phyloP scores from a whole-genome alignment of 2,797 vertebrate species.

The Merluccius polli region DNA sequence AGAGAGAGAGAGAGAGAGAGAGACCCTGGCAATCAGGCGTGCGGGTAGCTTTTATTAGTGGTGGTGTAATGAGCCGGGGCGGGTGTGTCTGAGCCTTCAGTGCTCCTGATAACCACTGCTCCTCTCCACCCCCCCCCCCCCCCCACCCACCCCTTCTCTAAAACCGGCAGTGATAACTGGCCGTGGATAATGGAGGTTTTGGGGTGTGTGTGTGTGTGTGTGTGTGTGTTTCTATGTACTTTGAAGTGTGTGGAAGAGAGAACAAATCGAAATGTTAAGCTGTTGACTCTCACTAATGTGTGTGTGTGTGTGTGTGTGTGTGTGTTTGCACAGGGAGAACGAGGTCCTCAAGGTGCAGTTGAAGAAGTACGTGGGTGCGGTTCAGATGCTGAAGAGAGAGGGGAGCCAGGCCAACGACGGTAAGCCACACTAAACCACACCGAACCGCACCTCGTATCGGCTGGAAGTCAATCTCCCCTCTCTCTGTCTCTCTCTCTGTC shows the following conservation, averaged over 20 bases:
- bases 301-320: slow-evolving; percentile 33
- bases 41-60: slow-evolving; percentile 45
- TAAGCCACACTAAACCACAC: slow-evolving; percentile 63
- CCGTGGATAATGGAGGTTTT: slow-evolving; percentile 36
- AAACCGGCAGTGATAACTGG: slow-evolving; percentile 64
- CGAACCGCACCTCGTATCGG: slow-evolving; percentile 11
- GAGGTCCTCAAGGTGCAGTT: slow-evolving; percentile 98
- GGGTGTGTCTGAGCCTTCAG: slow-evolving; percentile 42
- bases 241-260: slow-evolving; percentile 33
- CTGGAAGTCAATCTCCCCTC: too few relatives aligned
- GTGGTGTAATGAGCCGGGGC: slow-evolving; percentile 61
- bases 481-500: too few relatives aligned
- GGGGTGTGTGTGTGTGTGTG: slow-evolving; percentile 30
- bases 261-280: too few relatives aligned
- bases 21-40: slow-evolving; percentile 16
- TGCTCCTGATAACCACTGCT: slow-evolving; percentile 52
- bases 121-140: slow-evolving; percentile 55
- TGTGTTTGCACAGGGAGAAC: slow-evolving; percentile 82
- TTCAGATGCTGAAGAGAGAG: slow-evolving; percentile 99
- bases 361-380: slow-evolving; percentile 98
- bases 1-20: not conserved
- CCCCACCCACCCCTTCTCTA: slow-evolving; percentile 54
- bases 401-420: slow-evolving; percentile 82
- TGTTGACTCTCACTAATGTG: not conserved
- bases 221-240: slow-evolving; percentile 59